These are phyloP conservation scores for Scyliorhinus canicula DNA, from an alignment of 2,797 vertebrate species.

Conservation along the genomic window DNA sequence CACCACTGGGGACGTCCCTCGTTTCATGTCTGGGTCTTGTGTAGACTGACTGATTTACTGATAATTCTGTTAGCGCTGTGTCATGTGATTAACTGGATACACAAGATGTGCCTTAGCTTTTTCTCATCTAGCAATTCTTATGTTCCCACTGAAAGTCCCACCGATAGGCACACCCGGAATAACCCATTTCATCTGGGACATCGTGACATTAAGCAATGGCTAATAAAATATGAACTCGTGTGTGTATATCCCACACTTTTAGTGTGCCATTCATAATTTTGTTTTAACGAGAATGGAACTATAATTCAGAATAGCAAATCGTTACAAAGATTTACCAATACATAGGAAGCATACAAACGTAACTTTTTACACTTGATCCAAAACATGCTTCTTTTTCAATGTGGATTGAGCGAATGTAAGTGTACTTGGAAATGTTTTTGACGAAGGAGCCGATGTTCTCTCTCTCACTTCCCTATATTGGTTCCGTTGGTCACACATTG, in stretches of 20 bases:
- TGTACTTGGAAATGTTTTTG: neutral
- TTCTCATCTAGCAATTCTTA: neutral
- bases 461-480: too few relatives aligned
- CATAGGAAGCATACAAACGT: constrained; percentile 15
- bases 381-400: neutral
- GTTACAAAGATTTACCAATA: constrained; percentile 18
- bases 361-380: constrained; percentile 23
- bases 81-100: neutral
- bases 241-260: neutral
- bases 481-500: neutral
- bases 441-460: neutral
- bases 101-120: neutral
- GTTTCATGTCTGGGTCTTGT: neutral
- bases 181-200: neutral
- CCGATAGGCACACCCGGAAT: neutral
- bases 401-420: neutral
- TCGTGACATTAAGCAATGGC: neutral
- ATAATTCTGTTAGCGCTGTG: neutral
- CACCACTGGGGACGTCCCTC: neutral
- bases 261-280: neutral
- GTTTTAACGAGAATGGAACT: neutral
- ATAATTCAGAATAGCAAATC: neutral
- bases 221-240: neutral
- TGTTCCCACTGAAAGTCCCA: neutral
- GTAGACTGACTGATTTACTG: neutral